Base-by-base conservation (phyloP, 2,888 invertebrate genomes). In the Lithophane semibrunnea region DNA sequence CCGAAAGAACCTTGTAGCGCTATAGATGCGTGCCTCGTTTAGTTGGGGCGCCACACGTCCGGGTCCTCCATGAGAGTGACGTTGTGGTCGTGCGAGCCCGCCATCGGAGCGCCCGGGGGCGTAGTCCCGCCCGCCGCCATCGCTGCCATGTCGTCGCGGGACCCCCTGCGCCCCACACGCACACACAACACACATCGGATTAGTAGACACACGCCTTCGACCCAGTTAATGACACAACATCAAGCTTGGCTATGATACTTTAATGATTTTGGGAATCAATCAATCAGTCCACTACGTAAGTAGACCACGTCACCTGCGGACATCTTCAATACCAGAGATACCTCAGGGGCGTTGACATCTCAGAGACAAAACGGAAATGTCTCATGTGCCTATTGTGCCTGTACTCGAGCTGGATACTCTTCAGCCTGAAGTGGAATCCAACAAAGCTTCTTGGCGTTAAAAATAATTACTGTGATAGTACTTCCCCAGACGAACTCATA, bases 21-120 rank as follows among this genome's bases (percentile, higher is more conserved):
- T 42, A 60, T 2, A 29, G 58, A 52, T 77, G 81, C 86, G 92
- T 93, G 92, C 93, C 93, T 92, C 97, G 70, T 97, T 98, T 98
- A 98, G 97, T 98, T 98, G 93, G 98, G 98, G 96, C 98, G 98
- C 98, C 98, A 99, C 92, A 98, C 98, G 97, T 98, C 98, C 83
- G 98, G 98, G 97, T 99, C 98, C 97, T 98, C 98, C 98, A 99
- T 98, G 90, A 98, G 97, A 83, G 98, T 98, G 92, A 98, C 98
- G 97, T 97, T 98, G 96, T 98, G 98, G 93, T 97, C 97, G 90
- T 97, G 96, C 83, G 94, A 91, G 83, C 90, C 87, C 83, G 91
- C 86, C 86, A 94, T 96, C 90, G 96, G 94, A 47, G 92, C 96
- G 93, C 97, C 97, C 93, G 97, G 97, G 88, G 97, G 97, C 89